Percentiles rank a stretch among this genome's conserved stretches.
These are phyloP conservation scores for Mylabris sibirica DNA, from an alignment of 2,888 invertebrate genomes.

Conservation along the genomic window DNA sequence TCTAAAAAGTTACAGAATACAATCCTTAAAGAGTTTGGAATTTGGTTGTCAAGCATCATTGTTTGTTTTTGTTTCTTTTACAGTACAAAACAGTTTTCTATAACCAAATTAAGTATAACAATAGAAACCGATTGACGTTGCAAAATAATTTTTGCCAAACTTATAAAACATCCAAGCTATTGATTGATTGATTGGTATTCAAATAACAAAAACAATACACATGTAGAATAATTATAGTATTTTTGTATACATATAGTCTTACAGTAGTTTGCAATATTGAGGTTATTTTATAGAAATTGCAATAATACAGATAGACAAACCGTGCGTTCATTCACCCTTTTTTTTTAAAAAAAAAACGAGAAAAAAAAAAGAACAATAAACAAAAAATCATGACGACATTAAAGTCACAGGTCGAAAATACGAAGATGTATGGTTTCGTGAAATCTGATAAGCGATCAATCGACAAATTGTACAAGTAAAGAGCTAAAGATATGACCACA, in stretches of 20 bases:
- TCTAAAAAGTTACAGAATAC: no score
- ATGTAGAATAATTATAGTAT: neutral
- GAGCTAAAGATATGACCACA: neutral
- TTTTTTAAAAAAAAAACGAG: no score
- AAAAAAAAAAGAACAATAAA: neutral
- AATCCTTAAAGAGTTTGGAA: no score
- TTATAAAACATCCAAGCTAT: neutral
- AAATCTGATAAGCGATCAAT: slow-evolving; percentile 6
- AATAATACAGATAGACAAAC: neutral
- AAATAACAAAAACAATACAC: neutral
- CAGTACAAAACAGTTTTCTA: neutral
- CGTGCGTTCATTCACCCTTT: neutral
- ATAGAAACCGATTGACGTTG: neutral
- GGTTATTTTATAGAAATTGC: neutral
- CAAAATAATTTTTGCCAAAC: neutral
- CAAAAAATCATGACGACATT: neutral
- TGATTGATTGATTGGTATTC: neutral
- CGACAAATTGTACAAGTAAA: neutral
- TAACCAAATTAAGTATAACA: neutral
- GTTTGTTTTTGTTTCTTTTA: neutral
- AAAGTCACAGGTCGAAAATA: neutral
- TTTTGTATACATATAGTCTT: neutral
- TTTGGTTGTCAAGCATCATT: neutral
- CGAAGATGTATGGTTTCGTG: neutral
- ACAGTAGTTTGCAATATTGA: neutral